Base-by-base conservation (phyloP, 1,140 invertebrate genomes). In the Planococcus citri region DNA sequence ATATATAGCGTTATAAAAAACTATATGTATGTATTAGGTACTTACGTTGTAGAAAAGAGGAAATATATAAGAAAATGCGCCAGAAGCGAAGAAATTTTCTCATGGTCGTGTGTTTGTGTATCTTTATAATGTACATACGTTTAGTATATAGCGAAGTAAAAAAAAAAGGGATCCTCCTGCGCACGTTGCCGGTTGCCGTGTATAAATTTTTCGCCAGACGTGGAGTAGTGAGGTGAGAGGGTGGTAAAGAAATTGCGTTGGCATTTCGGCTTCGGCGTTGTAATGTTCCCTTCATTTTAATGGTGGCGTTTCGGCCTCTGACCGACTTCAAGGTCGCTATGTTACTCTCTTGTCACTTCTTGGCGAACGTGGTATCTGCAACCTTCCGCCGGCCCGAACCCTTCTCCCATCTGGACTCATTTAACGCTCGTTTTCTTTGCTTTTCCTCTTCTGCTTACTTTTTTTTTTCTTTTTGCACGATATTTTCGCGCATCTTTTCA, bases 231-330 rank as follows among this genome's bases (percentile, higher is more conserved):
- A 17, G 8, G 20, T 27, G 68, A 37, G 29, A 20, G 27, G 68
- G 17, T 68, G 21, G 20, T 68, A 10, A 22, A 37, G 68, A 68
- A 68, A 38, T 37, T 37, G 27, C 68, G 68, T 68, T 29, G 27
- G 27, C 68, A 68, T 68, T 29, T 68, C 68, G 68, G 27, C 22
- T n/a, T n/a, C n/a, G n/a, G 64, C 10, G 29, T 33, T 33, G 4
- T 12, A n/a, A 4, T 68, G 22, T 68, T 68, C 68, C 33, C 68
- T 68, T 68, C 68, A 22, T 38, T 68, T 38, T 29, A 24, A 27
- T 74, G 74, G 74, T 75, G n/a, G 60, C 60, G 60, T 64, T 64
- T 64, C 60, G 68, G 61, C 57, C 51, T 51, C 33, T 41, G 68
- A 60, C 68, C 51, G 57, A 33, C 57, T 71, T 71, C 67, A 71